Percentiles rank a stretch among this genome's conserved stretches.
Evolutionary conservation across 2,888 invertebrate species (phyloP).

Genomic region (Eurytoma californica): DNA sequence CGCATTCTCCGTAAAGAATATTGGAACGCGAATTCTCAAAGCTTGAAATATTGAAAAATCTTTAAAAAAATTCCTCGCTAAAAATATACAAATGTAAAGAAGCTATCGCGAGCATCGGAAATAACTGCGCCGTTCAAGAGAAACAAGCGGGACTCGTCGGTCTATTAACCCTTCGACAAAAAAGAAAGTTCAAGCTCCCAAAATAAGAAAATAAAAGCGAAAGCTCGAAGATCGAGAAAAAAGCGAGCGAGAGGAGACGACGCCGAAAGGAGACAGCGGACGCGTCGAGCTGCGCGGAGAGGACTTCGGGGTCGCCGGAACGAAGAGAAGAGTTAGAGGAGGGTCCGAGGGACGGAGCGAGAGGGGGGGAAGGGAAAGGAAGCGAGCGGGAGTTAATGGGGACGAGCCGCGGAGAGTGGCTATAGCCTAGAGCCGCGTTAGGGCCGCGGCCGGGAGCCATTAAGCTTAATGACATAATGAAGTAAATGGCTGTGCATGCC

Average conservation of each 20-base stretch:
- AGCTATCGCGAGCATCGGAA: not conserved
- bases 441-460: conserved; percentile 70
- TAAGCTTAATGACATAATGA: conserved; percentile 76
- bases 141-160: no score
- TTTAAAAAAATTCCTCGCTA: no score
- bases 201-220: not conserved
- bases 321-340: conserved; percentile 52
- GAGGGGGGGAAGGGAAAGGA: conserved; percentile 59
- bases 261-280: not conserved
- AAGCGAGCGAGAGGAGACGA: not conserved
- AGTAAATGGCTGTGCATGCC: conserved; percentile 75
- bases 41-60: no score
- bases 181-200: not conserved
- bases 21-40: no score
- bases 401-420: conserved; percentile 69
- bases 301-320: not conserved
- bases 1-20: no score
- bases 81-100: conserved; percentile 14
- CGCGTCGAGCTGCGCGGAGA: conserved; percentile 4
- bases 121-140: not conserved
- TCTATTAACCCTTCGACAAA: not conserved
- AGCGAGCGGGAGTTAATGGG: conserved; percentile 69
- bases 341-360: conserved; percentile 54
- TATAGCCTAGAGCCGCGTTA: conserved; percentile 72
- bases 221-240: not conserved